Percentiles rank a stretch among this genome's conserved stretches.
Conservation (phyloP, 1,140 invertebrate species). For the Drosophila takahashii region DNA sequence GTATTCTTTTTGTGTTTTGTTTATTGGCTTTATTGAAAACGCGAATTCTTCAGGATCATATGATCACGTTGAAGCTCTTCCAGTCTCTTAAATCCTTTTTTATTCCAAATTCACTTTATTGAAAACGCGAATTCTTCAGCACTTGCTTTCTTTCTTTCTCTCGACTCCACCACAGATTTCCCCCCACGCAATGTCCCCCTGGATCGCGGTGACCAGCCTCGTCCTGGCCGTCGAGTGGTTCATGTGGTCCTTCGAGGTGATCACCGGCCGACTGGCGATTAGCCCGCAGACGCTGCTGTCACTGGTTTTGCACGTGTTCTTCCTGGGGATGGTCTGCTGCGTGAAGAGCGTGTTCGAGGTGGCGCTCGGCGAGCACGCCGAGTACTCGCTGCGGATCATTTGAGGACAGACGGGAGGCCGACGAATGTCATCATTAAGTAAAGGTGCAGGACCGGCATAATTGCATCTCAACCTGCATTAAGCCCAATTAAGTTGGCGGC, state of each 20-base stretch:
- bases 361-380: slow-evolving; percentile 16
- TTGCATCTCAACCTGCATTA: slow-evolving; percentile 48
- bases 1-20: no score
- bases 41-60: neutral
- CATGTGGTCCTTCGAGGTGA: slow-evolving; percentile 18
- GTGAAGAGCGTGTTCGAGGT: slow-evolving; percentile 38
- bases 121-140: neutral
- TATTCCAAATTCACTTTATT: neutral
- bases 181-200: slow-evolving; percentile 18
- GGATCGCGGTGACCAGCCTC: slow-evolving; percentile 5
- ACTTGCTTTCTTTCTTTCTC: no score
- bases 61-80: no score
- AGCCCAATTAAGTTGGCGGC: slow-evolving; percentile 46
- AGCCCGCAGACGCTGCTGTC: neutral
- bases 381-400: slow-evolving; percentile 14
- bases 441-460: slow-evolving; percentile 52
- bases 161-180: slow-evolving; percentile 3
- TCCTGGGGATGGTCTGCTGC: slow-evolving; percentile 38
- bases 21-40: no score
- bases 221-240: slow-evolving; percentile 9
- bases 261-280: slow-evolving; percentile 1
- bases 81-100: no score
- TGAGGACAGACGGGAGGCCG: neutral
- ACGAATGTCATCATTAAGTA: slow-evolving; percentile 59
- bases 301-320: slow-evolving; percentile 4